Conservation (phyloP, 2,113 vertebrate genomes). For the Scartelaos histophorus region DNA sequence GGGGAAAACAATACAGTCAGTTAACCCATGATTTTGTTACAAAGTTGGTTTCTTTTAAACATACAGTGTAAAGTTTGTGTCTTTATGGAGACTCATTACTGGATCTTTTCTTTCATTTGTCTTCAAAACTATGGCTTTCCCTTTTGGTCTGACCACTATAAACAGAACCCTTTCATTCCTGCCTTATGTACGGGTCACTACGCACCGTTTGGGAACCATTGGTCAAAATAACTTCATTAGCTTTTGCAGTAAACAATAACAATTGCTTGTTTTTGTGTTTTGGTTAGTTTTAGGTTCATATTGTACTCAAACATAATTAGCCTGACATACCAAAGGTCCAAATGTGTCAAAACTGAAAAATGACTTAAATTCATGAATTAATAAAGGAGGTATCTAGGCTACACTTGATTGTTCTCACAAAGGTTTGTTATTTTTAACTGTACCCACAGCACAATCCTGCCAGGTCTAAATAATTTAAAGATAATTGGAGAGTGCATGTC, state of each 20-base stretch:
- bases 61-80: not conserved
- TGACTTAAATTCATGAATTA: slow-evolving; percentile 1
- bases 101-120: not conserved
- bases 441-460: slow-evolving; percentile 6
- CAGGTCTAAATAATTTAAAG: slow-evolving; percentile 4
- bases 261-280: not conserved
- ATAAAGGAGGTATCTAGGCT: not conserved
- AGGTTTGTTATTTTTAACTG: slow-evolving; percentile 9
- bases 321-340: not conserved
- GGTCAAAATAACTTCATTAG: not conserved
- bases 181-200: no score
- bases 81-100: not conserved
- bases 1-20: not conserved
- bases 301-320: not conserved
- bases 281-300: not conserved
- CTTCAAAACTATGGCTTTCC: not conserved
- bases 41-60: not conserved
- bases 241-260: not conserved
- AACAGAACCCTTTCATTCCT: not conserved
- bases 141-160: not conserved
- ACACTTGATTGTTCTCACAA: not conserved
- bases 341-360: not conserved
- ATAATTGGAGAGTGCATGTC: not conserved
- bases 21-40: not conserved
- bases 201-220: not conserved